Evolutionary conservation across 2,113 vertebrate species (phyloP), one percentile per base, ranked within the genome.

Genomic region (Galeopterus variegatus): DNA sequence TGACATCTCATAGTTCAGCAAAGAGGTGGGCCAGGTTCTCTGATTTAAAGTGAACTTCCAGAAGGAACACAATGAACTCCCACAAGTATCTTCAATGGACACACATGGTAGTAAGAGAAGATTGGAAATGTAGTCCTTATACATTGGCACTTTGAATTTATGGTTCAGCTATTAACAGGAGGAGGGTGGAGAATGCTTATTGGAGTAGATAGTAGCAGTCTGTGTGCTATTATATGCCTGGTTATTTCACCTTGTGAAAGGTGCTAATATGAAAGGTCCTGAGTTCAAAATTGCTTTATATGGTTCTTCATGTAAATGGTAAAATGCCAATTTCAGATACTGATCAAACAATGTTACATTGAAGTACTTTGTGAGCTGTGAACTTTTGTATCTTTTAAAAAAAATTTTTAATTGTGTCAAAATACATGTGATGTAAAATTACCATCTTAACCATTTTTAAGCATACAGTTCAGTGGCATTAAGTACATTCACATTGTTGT

Each of bases 331-430:
- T 65, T 96, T 67, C 64, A 41, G 62, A 87, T 79, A 69, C 15
- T 64, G 45, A 75, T 64, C 17, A 92, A 91, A 73, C 84, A 90
- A 70, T 72, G 4, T 58, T 89, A 48, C 77, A 69, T 81, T 76
- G 54, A 56, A 85, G 52, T 69, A 48, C 6, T 75, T 36, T 85
- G 48, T 56, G 48, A 92, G 88, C 4, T 72, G 11, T 88, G 72
- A 90, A 86, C 41, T 69, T 41, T 77, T 26, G 3, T 84, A 19
- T 82, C 65, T 95, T 82, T 11, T 14, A 31, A 86, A 85, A 70
- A 60, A 72, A 75, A 8, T 13, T 85, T 85, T 28, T 86, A 56
- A 69, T 58, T n/a, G 33, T 76, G 24, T 33, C 28, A 90, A 87
- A 76, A 95, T 87, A 88, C 2, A 41, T 31, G 56, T 33, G 31